Evolutionary conservation across 1,140 invertebrate species (phyloP), one percentile per base, ranked within the genome.

Genomic region (Drosophila azteca): DNA sequence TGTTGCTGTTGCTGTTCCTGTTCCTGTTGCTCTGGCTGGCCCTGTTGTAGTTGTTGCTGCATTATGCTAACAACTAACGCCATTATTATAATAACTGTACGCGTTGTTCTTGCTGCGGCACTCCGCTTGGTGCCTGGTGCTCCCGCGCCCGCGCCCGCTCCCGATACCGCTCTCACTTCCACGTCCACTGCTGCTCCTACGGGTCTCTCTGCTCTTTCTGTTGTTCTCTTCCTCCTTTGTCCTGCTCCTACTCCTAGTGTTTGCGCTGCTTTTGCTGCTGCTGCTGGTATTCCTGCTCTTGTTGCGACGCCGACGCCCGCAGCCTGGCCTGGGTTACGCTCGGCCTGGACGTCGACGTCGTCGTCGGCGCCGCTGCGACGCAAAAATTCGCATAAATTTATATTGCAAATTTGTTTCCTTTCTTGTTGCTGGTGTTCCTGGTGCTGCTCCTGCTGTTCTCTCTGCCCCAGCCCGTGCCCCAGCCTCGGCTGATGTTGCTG

Each of bases 21-120:
- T 45, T 84, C 77, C 50, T 84, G 60, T 67, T 76, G 24, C 24
- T 24, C 24, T 0, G 3, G 44, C 6, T 41, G 22, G n/a, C 35
- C 35, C 46, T 53, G 60, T 9, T 63, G 50, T 17, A 53, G 48
- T 31, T 75, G 76, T 63, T 84, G 64, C 55, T 85, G 81, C 74
- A 69, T 79, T 87, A 87, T 85, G 77, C 60, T 87, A 78, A 87
- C 84, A 87, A 85, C 74, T 81, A 87, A 71, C 82, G 74, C 70
- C 78, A 82, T 87, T 85, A 85, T 78, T 66, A 77, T 81, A 77
- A 79, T 84, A 85, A 81, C 73, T 64, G 77, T 48, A 50, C 64
- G 64, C 68, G 74, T 52, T 51, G 69, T 49, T 55, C 54, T 24
- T 26, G 43, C 39, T 22, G 13, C 43, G 51, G 50, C 52, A 26